Percentiles rank a stretch among this genome's conserved stretches.
Evolutionary conservation across 2,888 invertebrate genomes (phyloP).

Genomic region (Tinea semifulvella): DNA sequence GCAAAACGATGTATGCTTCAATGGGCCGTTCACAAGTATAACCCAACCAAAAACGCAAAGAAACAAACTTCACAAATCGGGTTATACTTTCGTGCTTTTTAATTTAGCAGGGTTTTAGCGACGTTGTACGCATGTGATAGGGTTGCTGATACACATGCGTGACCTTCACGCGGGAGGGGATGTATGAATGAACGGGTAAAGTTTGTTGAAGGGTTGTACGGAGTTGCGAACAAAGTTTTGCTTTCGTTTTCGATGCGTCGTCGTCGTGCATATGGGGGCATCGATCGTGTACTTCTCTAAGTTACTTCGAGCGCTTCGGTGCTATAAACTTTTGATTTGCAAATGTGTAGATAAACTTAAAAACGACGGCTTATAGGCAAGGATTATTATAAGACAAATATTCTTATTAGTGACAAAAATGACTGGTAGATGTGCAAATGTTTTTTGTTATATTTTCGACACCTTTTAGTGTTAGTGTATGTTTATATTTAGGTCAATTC

Average conservation of each 20-base stretch:
- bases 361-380: too few relatives aligned
- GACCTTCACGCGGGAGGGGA: constrained; percentile 33
- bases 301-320: neutral
- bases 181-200: constrained; percentile 54
- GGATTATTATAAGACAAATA: too few relatives aligned
- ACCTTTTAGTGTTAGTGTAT: too few relatives aligned
- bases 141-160: constrained; percentile 48
- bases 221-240: constrained; percentile 43
- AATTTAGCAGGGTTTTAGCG: neutral
- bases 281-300: constrained; percentile 42
- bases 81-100: too few relatives aligned
- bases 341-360: too few relatives aligned
- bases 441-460: too few relatives aligned
- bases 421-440: too few relatives aligned
- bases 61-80: constrained; percentile 19
- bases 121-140: constrained; percentile 36
- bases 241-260: constrained; percentile 53
- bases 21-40: constrained; percentile 37
- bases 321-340: neutral
- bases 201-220: constrained; percentile 53
- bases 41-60: constrained; percentile 28
- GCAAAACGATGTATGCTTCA: constrained; percentile 24
- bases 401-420: too few relatives aligned
- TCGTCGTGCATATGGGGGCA: constrained; percentile 51
- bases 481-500: too few relatives aligned